Evolutionary conservation across 2,888 invertebrate genomes (phyloP).

Genomic region (Drosophila percnosoma): DNA sequence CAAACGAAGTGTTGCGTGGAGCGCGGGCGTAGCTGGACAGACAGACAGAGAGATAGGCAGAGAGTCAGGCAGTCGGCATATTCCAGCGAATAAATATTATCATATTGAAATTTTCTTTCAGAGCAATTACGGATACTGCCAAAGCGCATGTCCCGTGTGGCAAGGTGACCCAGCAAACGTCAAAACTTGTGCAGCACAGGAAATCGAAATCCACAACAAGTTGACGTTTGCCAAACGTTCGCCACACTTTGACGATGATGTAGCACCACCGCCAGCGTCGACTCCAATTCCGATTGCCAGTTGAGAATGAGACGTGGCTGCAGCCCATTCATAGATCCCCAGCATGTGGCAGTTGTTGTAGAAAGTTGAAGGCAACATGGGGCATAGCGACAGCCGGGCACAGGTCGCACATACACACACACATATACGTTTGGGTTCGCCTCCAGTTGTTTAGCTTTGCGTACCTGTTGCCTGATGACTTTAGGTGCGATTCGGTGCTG

Average conservation of each 20-base stretch:
- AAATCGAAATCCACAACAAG: slow-evolving; percentile 77
- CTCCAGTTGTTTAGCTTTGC: slow-evolving; percentile 49
- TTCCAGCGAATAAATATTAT: slow-evolving; percentile 77
- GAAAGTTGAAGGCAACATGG: slow-evolving; percentile 66
- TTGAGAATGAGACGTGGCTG: slow-evolving; percentile 36
- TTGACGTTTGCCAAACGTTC: slow-evolving; percentile 59
- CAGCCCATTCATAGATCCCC: slow-evolving; percentile 67
- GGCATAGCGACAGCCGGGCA: slow-evolving; percentile 39
- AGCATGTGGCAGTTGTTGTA: slow-evolving; percentile 69
- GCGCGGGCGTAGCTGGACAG: slow-evolving; percentile 64
- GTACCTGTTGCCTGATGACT: slow-evolving; percentile 62
- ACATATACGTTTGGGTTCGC: slow-evolving; percentile 28
- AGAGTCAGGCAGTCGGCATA: slow-evolving; percentile 44
- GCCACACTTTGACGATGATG: slow-evolving; percentile 71
- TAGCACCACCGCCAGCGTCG: slow-evolving; percentile 58
- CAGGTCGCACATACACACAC: slow-evolving; percentile 48
- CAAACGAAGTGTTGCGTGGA: slow-evolving; percentile 62
- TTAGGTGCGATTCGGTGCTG: slow-evolving; percentile 39
- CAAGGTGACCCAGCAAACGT: slow-evolving; percentile 69
- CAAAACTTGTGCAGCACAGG: slow-evolving; percentile 66
- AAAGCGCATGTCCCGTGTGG: slow-evolving; percentile 23
- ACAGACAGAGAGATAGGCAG: slow-evolving; percentile 26
- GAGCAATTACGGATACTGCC: slow-evolving; percentile 76
- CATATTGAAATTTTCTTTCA: slow-evolving; percentile 77
- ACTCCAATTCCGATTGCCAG: slow-evolving; percentile 11